Conservation (phyloP, 2,113 vertebrate species). For the Pimephales promelas region DNA sequence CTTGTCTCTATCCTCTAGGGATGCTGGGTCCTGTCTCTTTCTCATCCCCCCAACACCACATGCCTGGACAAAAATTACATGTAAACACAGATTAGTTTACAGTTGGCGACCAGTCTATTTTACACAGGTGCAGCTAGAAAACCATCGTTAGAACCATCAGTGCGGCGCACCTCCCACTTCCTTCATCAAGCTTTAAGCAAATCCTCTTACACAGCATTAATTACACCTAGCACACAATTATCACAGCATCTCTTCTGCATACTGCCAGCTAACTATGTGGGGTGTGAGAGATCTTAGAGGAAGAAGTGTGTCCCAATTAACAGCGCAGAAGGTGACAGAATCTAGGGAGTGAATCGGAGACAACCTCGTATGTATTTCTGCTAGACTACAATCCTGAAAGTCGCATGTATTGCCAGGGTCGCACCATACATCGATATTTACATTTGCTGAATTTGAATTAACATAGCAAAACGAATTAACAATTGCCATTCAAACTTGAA, state of each 20-base stretch:
- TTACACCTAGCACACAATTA: conserved; percentile 21
- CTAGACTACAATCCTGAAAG: background rate
- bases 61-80: conserved; percentile 70
- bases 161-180: background rate
- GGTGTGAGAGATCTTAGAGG: conserved; percentile 44
- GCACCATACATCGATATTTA: background rate
- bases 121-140: conserved; percentile 4
- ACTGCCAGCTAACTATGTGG: conserved; percentile 34
- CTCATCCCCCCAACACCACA: conserved; percentile 89
- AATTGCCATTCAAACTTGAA: background rate
- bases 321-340: conserved; percentile 49
- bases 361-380: background rate
- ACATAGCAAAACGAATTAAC: background rate
- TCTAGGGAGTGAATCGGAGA: conserved; percentile 4
- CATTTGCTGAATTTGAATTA: background rate
- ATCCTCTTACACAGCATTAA: conserved; percentile 41
- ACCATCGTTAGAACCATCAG: background rate
- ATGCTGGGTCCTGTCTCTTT: conserved; percentile 86
- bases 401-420: background rate
- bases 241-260: conserved; percentile 38
- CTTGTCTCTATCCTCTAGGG: conserved; percentile 92
- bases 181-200: conserved; percentile 7
- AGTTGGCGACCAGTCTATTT: conserved; percentile 7
- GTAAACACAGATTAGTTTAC: conserved; percentile 32
- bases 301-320: conserved; percentile 50